Evolutionary conservation across 2,888 invertebrate genomes (phyloP).

Genomic region (Ennomos fuscantarius): DNA sequence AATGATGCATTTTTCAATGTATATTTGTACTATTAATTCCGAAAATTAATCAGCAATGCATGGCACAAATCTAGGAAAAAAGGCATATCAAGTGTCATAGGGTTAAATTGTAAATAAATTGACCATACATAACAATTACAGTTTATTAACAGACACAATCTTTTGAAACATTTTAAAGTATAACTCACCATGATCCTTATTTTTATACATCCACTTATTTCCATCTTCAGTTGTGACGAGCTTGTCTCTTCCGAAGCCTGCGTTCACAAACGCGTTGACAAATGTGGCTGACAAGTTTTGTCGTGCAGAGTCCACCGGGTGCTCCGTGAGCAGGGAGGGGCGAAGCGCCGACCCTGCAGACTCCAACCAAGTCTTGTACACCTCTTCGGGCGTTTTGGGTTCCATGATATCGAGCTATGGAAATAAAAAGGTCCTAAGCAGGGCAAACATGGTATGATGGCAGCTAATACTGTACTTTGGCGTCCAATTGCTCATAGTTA

Average conservation of each 20-base stretch:
- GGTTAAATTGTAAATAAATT: too few relatives aligned
- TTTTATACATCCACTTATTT: constrained; percentile 96
- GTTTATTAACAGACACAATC: too few relatives aligned
- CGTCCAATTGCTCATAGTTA: too few relatives aligned
- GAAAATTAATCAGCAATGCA: too few relatives aligned
- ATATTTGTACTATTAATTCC: too few relatives aligned
- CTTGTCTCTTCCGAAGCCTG: constrained; percentile 98
- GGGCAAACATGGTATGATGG: too few relatives aligned
- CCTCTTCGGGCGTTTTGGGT: constrained; percentile 99
- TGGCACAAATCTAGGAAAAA: too few relatives aligned
- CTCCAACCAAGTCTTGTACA: constrained; percentile 99
- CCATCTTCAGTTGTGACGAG: constrained; percentile 94
- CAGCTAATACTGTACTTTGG: too few relatives aligned
- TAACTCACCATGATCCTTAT: constrained; percentile 93
- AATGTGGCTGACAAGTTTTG: constrained; percentile 99
- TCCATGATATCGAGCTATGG: constrained; percentile 97
- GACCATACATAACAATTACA: too few relatives aligned
- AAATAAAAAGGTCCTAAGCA: too few relatives aligned
- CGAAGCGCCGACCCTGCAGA: constrained; percentile 88
- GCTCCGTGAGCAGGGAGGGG: constrained; percentile 89
- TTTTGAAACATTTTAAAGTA: constrained; percentile 3
- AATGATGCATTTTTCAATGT: too few relatives aligned
- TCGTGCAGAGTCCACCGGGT: constrained; percentile 95
- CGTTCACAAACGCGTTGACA: constrained; percentile 99
- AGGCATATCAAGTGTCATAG: too few relatives aligned